phyloP scores from a whole-genome alignment of 37 sponge, comb jelly and placozoan genomes.

The Petrosia ficiformis region DNA sequence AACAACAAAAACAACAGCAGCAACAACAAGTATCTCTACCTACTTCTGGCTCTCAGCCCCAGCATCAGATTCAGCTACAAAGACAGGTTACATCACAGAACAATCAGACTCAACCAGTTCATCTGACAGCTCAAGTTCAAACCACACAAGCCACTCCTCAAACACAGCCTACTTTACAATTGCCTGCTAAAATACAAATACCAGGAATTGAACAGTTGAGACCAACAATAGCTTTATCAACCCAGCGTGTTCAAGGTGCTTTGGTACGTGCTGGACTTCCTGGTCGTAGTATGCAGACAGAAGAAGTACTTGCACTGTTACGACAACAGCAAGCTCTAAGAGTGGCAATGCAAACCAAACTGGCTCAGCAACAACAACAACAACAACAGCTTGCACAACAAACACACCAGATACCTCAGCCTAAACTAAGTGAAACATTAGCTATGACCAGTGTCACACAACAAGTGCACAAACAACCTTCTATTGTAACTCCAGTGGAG shows the following conservation, averaged over 20 bases:
- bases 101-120: not conserved
- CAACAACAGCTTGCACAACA: not conserved
- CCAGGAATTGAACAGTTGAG: constrained; percentile 46
- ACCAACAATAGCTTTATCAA: constrained; percentile 20
- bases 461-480: not conserved
- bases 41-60: not conserved
- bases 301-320: constrained; percentile 64
- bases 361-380: not conserved
- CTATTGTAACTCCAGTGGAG: not conserved
- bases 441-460: not conserved
- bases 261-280: constrained; percentile 10
- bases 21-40: not conserved
- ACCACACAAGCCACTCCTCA: constrained; percentile 8
- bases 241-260: constrained; percentile 18
- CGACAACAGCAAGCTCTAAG: constrained; percentile 58
- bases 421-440: not conserved
- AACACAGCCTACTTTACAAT: constrained; percentile 17
- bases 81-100: not conserved
- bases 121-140: not conserved
- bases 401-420: too few relatives aligned
- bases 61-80: not conserved
- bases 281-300: constrained; percentile 37
- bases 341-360: constrained; percentile 12
- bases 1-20: not conserved
- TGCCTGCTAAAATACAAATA: constrained; percentile 12